Evolutionary conservation across 2,888 invertebrate genomes (phyloP).

Genomic region (Prostheceraeus crozeri): DNA sequence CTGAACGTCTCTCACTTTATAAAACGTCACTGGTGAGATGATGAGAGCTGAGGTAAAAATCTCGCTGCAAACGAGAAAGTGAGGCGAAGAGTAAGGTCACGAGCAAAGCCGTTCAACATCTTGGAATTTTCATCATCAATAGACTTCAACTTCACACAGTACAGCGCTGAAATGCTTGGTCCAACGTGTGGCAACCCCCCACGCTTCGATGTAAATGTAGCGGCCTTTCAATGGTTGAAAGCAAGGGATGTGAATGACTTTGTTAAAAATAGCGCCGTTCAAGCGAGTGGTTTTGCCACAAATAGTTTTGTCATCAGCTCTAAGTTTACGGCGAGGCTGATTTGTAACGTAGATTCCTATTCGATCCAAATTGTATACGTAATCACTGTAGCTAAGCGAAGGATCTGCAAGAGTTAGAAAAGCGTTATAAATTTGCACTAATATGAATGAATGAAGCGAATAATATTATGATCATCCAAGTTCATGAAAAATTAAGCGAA

Average conservation of each 20-base stretch:
- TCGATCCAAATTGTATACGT: constrained; percentile 59
- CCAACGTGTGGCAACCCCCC: constrained; percentile 59
- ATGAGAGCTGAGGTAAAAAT: too few relatives aligned
- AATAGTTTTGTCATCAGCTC: too few relatives aligned
- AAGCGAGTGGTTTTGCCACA: constrained; percentile 59
- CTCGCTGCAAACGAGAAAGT: too few relatives aligned
- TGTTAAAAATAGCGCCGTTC: constrained; percentile 59
- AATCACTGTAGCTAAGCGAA: too few relatives aligned
- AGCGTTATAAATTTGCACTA: constrained; percentile 32
- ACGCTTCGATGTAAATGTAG: constrained; percentile 60
- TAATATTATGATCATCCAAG: background rate
- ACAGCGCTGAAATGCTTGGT: constrained; percentile 59
- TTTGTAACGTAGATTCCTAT: constrained; percentile 59
- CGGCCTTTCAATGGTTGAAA: constrained; percentile 55
- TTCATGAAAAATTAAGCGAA: too few relatives aligned
- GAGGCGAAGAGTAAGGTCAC: too few relatives aligned
- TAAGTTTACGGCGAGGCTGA: constrained; percentile 45
- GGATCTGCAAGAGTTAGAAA: too few relatives aligned
- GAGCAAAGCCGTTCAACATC: too few relatives aligned
- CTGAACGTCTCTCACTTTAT: too few relatives aligned
- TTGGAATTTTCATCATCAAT: too few relatives aligned
- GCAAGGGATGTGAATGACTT: constrained; percentile 59
- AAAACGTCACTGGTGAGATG: too few relatives aligned
- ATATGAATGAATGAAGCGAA: background rate
- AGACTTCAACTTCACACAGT: constrained; percentile 60